Conservation (phyloP, 92 coral and sea anemone genomes). For the Epizoanthus rinbou region DNA sequence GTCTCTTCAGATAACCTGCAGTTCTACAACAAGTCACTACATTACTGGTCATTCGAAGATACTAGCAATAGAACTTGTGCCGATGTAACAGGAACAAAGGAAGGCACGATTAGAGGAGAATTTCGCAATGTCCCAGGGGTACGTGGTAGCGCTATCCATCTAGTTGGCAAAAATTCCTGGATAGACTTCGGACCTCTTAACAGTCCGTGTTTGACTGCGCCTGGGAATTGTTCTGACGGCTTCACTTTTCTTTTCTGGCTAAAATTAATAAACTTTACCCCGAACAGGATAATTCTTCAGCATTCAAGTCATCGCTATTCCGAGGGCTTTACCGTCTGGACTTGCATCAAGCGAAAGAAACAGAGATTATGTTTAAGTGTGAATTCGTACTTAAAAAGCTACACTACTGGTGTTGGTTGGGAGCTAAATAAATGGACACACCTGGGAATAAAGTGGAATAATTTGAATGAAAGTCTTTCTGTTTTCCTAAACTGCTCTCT, state of each 20-base stretch:
- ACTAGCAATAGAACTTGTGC: conserved; percentile 33
- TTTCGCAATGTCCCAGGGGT: conserved; percentile 67
- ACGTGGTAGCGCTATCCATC: conserved; percentile 78
- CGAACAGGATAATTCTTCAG: conserved; percentile 74
- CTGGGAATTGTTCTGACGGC: conserved; percentile 64
- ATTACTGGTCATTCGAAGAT: conserved; percentile 89
- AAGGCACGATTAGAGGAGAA: conserved; percentile 66
- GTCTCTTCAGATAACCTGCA: conserved; percentile 62
- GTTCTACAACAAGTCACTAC: conserved; percentile 66
- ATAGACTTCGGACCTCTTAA: conserved; percentile 74
- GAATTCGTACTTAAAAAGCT: conserved; percentile 52
- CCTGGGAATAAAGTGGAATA: conserved; percentile 69
- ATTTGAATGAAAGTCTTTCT: conserved; percentile 28
- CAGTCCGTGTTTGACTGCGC: conserved; percentile 71
- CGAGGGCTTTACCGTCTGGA: conserved; percentile 83
- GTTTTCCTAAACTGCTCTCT: conserved; percentile 79
- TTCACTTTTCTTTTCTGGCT: conserved; percentile 88
- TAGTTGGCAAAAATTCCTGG: conserved; percentile 51
- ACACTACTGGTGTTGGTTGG: conserved; percentile 46
- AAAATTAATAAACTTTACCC: conserved; percentile 59
- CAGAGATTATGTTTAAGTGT: conserved; percentile 53
- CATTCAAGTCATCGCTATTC: conserved; percentile 72
- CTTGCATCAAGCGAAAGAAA: conserved; percentile 41
- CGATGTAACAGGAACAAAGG: conserved; percentile 66
- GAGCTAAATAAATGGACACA: conserved; percentile 73